phyloP scores from a whole-genome alignment of 2,797 vertebrate species.

The Anguilla marmorata region DNA sequence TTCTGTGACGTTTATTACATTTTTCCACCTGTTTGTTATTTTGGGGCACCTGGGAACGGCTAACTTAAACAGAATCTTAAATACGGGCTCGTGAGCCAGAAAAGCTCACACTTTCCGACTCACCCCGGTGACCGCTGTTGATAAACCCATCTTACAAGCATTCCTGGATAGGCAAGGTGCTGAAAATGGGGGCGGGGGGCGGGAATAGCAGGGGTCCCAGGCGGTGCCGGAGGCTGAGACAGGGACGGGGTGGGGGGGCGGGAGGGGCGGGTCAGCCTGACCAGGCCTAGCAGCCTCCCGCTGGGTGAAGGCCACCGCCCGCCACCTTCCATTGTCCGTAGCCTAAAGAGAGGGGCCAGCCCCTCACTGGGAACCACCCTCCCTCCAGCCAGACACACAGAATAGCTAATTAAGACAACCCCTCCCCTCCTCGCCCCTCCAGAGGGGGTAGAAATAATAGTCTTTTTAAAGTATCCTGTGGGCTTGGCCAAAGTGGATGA shows the following conservation, averaged over 20 bases:
- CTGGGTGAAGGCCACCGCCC: conserved; percentile 32
- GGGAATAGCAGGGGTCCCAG: conserved; percentile 18
- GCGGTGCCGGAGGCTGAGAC: conserved; percentile 28
- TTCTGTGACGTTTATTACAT: background rate
- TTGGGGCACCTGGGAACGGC: background rate
- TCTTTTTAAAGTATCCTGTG: conserved; percentile 34
- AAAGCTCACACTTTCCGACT: background rate
- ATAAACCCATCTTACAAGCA: background rate
- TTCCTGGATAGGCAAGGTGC: conserved; percentile 16
- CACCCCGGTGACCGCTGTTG: conserved; percentile 4
- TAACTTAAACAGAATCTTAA: background rate
- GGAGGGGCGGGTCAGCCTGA: conserved; percentile 13
- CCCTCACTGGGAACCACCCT: conserved; percentile 32
- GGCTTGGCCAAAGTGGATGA: conserved; percentile 34
- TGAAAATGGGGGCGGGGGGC: background rate
- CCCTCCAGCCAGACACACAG: conserved; percentile 41
- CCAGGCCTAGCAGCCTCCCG: conserved; percentile 32
- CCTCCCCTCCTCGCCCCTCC: conserved; percentile 37
- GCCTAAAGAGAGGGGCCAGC: conserved; percentile 39
- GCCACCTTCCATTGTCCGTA: conserved; percentile 33
- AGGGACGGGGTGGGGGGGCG: conserved; percentile 10
- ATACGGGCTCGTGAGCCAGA: background rate
- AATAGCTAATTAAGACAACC: conserved; percentile 47
- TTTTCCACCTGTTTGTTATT: background rate
- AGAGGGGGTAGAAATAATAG: conserved; percentile 43